Evolutionary conservation across 1,140 invertebrate genomes (phyloP), one percentile per base, ranked within the genome.

Genomic region (Euura lappo): DNA sequence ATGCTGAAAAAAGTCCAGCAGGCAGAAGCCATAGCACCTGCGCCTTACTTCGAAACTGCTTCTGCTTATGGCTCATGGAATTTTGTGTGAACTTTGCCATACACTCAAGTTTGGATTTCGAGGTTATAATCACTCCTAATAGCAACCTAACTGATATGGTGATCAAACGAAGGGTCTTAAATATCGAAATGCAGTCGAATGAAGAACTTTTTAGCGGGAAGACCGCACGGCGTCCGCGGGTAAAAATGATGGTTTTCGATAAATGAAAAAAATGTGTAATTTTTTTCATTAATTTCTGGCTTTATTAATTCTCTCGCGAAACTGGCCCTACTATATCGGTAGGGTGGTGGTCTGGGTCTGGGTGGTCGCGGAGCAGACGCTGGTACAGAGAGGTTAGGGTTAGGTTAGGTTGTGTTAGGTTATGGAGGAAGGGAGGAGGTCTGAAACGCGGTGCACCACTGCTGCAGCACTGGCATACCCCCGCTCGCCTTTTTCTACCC

Each of bases 211-310:
- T 28, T 28, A 28, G 28, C 28, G 28, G 28, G 28, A 28, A 28
- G 1, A 28, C 28, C 28, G 28, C 28, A 28, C 28, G 28, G 28
- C 51, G 51, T 8, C 51, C 13, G 10, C 13, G 28, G 28, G 28
- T 28, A 28, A 28, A 28, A 28, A 28, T 28, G 28, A 28, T 3
- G 51, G 51, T 60, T 60, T 60, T 60, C 78, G 79, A 78, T 82
- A 76, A 77, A 83, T 83, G 80, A 83, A 83, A 83, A 28, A 28
- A 82, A 82, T 84, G 77, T 83, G 77, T 82, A 83, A 83, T 84
- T 84, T 83, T 60, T 83, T 28, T 28, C 83, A 82, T 83, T 84
- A 83, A 84, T 82, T 82, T n/a, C 77, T 77, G 79, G 79, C 80
- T 83, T 83, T 83, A 83, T 82, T 84, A 84, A 83, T 84, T 84